phyloP scores from a whole-genome alignment of 2,797 vertebrate genomes.

The Scomberomorus guttatus region DNA sequence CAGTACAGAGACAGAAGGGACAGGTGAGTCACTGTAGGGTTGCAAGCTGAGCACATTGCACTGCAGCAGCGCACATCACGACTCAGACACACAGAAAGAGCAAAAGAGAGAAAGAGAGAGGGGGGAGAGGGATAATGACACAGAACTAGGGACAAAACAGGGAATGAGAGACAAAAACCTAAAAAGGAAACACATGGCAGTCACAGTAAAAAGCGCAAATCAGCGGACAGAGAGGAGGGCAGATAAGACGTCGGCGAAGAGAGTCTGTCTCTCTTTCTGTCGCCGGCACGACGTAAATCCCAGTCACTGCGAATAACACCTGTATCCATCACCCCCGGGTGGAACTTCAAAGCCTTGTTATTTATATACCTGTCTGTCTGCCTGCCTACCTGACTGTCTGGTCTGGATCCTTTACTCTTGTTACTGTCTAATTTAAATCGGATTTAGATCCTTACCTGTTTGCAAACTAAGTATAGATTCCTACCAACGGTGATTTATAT shows the following conservation, averaged over 20 bases:
- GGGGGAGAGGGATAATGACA: conserved; percentile 4
- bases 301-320: conserved; percentile 52
- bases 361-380: conserved; percentile 57
- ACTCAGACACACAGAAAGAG: conserved; percentile 47
- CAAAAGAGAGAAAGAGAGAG: conserved; percentile 3
- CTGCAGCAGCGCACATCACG: conserved; percentile 85
- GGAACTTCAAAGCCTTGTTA: conserved; percentile 64
- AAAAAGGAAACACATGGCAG: background rate
- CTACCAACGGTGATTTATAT: background rate
- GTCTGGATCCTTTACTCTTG: conserved; percentile 29
- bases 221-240: background rate
- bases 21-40: conserved; percentile 83
- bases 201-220: background rate
- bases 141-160: conserved; percentile 4
- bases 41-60: conserved; percentile 81
- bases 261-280: conserved; percentile 1
- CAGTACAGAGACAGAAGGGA: conserved; percentile 58
- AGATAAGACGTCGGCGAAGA: background rate
- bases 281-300: conserved; percentile 33
- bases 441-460: conserved; percentile 19
- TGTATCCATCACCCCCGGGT: conserved; percentile 57
- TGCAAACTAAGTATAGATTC: background rate
- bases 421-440: conserved; percentile 22
- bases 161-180: background rate
- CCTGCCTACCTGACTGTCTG: background rate